Conservation (phyloP, 30 jellyfish, hydroid and myxozoan species). For the Euphysa ruthae region DNA sequence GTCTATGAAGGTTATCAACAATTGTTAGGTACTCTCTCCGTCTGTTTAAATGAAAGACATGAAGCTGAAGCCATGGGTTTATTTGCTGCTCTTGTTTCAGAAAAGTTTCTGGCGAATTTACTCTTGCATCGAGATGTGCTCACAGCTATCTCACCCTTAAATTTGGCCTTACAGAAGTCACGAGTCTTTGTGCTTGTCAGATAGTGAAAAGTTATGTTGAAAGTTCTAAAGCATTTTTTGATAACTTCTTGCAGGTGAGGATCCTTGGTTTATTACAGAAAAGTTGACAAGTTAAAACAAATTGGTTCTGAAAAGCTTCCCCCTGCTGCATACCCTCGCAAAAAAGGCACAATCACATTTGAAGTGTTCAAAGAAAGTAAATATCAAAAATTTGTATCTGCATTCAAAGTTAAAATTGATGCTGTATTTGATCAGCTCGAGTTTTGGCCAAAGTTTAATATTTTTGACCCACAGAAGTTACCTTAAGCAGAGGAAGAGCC, state of each 20-base stretch:
- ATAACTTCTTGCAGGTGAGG: background rate
- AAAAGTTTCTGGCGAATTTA: background rate
- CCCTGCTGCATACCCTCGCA: background rate
- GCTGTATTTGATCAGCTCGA: conserved; percentile 10
- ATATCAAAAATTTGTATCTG: background rate
- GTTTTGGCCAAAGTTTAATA: background rate
- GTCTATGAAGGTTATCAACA: background rate
- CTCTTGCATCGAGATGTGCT: background rate
- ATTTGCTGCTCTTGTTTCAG: background rate
- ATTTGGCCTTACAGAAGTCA: background rate
- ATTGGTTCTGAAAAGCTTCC: background rate
- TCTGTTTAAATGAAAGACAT: background rate
- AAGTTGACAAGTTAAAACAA: background rate
- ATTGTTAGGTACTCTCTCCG: background rate
- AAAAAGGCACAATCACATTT: background rate
- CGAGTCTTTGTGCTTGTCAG: background rate
- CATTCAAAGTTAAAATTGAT: background rate
- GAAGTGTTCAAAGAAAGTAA: background rate
- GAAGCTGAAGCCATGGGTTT: background rate
- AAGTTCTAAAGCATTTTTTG: background rate
- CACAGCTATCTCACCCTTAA: background rate
- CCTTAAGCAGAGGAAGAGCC: conserved; percentile 14
- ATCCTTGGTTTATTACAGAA: background rate
- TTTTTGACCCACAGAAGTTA: background rate
- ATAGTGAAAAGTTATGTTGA: background rate